phyloP scores from a whole-genome alignment of 2,113 vertebrate genomes.

The Gobiocypris rarus region DNA sequence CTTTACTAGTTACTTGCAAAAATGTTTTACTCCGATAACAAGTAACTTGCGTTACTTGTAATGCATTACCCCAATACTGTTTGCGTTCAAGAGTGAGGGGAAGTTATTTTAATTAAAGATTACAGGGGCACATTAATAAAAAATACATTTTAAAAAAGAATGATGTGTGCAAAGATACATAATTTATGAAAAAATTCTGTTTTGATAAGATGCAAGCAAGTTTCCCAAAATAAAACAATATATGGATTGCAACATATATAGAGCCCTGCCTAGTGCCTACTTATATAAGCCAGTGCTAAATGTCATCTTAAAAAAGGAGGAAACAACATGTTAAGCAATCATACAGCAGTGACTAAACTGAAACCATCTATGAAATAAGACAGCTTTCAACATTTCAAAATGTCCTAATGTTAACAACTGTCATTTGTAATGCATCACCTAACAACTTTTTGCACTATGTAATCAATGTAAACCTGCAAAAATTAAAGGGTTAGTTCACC shows the following conservation, averaged over 20 bases:
- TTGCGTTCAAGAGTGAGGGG: too few species aligned
- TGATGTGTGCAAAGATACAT: too few species aligned
- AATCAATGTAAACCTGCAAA: neutral
- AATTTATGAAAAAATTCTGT: too few species aligned
- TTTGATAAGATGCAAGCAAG: neutral
- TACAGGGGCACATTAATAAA: too few species aligned
- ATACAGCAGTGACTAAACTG: slow-evolving; percentile 9
- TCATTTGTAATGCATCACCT: neutral
- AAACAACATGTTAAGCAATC: slow-evolving; percentile 28
- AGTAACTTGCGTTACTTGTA: too few species aligned
- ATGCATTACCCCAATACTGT: too few species aligned
- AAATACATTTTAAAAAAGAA: too few species aligned
- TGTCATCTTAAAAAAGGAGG: neutral
- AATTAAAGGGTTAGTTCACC: neutral
- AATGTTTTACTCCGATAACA: too few species aligned
- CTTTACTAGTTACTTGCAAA: too few species aligned
- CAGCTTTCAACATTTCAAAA: slow-evolving; percentile 8
- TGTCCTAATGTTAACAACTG: neutral
- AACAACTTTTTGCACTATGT: too few species aligned
- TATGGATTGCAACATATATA: neutral
- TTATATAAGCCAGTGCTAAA: neutral
- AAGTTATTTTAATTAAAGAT: too few species aligned
- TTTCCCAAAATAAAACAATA: neutral
- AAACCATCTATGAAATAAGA: neutral
- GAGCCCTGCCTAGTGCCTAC: neutral